Evolutionary conservation across 1,140 invertebrate genomes (phyloP), one percentile per base, ranked within the genome.

Genomic region (Drosophila kikkawai): DNA sequence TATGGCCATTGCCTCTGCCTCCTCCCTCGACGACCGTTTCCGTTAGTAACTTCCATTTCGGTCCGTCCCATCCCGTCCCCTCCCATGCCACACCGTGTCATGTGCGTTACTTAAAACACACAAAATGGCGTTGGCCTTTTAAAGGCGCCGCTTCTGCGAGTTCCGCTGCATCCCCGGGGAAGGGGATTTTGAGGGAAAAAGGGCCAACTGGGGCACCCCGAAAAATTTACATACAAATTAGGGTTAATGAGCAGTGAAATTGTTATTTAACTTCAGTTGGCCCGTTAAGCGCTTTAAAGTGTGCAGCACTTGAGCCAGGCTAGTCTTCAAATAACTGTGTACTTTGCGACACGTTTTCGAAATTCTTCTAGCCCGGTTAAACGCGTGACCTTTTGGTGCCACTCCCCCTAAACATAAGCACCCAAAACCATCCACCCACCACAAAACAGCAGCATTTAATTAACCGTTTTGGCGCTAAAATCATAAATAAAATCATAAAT

Each of bases 221-320:
- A 65, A 74, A 90, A 90, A 90, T 90, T 90, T 90, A 85, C 85
- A 90, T 90, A 90, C 85, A 90, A 90, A 90, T 90, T 90, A 90
- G 85, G 85, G 85, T 90, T 90, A 90, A 90, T 90, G 85, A 90
- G 85, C 85, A 90, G 85, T 90, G 85, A 90, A 90, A 90, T 90
- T 90, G 85, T 90, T 90, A 90, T 90, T 90, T 90, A 90, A 90
- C 85, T 82, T 90, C 79, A 79, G 70, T 80, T 90, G 81, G 81
- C 75, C 78, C 75, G 82, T 90, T 90, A 79, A 84, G 70, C 75
- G 85, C 75, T 79, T 90, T 90, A 90, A 90, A 91, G 65, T 76
- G 59, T 22, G 68, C 78, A 81, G 63, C 70, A 77, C 67, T 87
- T 80, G 61, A 63, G 61, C 50, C 37, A 39, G 65, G 37, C 41